These are phyloP conservation scores for Alfaro cultratus DNA, from an alignment of 2,797 vertebrate species.

Conservation along the genomic window DNA sequence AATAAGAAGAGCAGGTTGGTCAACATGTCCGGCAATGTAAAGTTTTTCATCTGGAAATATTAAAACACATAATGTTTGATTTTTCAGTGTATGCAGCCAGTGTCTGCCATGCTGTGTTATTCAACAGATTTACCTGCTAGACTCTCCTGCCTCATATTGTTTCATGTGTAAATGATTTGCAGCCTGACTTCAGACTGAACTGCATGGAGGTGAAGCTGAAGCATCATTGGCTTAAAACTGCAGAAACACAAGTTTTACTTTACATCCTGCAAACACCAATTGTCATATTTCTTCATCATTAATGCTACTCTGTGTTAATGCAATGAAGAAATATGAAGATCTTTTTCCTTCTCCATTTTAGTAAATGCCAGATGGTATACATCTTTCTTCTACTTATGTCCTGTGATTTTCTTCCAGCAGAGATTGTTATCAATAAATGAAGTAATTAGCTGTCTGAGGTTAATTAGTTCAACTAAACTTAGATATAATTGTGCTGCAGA, in stretches of 20 bases:
- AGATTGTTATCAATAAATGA: constrained; percentile 30
- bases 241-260: neutral
- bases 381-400: neutral
- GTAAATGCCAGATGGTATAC: neutral
- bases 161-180: no score
- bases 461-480: constrained; percentile 12
- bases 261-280: neutral
- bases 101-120: no score
- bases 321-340: neutral
- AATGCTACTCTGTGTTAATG: neutral
- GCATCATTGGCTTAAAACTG: neutral
- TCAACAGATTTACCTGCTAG: no score
- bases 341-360: neutral
- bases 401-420: neutral
- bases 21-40: neutral
- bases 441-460: constrained; percentile 28
- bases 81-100: no score
- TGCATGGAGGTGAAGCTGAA: neutral
- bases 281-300: neutral
- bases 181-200: neutral
- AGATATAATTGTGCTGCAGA: neutral
- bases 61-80: neutral
- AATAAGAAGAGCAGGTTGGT: neutral
- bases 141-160: no score
- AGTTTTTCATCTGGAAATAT: neutral